These are phyloP conservation scores for Seriola aureovittata DNA, from an alignment of 2,113 vertebrate species.

Conservation along the genomic window DNA sequence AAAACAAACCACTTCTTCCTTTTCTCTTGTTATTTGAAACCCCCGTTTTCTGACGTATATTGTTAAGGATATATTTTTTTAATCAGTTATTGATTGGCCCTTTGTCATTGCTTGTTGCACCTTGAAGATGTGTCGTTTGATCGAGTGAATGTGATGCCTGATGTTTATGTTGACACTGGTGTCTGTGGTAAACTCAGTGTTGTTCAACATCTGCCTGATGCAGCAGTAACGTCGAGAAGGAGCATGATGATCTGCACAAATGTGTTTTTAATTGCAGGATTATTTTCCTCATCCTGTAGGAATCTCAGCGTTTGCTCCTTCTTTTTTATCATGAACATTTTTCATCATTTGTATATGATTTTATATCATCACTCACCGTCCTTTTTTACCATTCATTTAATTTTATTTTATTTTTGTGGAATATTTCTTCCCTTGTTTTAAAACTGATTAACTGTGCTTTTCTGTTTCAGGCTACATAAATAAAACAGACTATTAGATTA, in stretches of 20 bases:
- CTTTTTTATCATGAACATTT: not conserved
- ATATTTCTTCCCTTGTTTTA: too few relatives aligned
- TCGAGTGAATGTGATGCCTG: not conserved
- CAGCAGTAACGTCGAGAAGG: not conserved
- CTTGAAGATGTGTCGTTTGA: not conserved
- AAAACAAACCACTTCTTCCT: not conserved
- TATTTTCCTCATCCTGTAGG: not conserved
- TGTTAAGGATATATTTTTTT: not conserved
- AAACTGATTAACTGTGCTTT: not conserved
- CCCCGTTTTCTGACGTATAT: not conserved
- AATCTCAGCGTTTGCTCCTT: not conserved
- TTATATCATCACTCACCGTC: too few relatives aligned
- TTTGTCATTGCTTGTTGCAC: not conserved
- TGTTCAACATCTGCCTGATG: not conserved
- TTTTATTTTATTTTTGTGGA: too few relatives aligned
- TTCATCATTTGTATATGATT: not conserved
- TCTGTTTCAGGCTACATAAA: not conserved
- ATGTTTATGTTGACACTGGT: not conserved
- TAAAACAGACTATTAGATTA: not conserved
- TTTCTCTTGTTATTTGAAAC: not conserved
- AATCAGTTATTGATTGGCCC: not conserved
- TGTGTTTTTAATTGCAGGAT: not conserved
- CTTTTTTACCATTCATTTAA: not conserved
- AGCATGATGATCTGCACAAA: not conserved
- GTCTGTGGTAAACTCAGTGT: not conserved